phyloP scores from a whole-genome alignment of 92 coral and sea anemone species.

The Bergia puertoricense region DNA sequence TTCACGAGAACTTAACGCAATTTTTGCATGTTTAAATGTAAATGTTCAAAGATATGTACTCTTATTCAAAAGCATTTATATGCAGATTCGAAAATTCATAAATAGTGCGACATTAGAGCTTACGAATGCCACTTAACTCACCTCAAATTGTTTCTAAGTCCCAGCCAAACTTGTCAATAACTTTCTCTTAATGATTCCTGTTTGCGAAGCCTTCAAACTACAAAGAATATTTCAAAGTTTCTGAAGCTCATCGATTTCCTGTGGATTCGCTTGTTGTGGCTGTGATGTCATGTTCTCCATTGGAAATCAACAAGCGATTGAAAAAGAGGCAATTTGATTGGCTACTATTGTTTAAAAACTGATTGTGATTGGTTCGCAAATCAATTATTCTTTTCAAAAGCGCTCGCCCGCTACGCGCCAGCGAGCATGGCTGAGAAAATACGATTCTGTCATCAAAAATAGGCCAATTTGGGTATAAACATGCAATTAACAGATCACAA shows the following conservation, averaged over 20 bases:
- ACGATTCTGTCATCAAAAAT: neutral
- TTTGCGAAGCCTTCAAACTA: conserved; percentile 9
- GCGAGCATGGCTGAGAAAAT: neutral
- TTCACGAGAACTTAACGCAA: neutral
- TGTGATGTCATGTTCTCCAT: conserved; percentile 36
- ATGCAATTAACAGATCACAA: neutral
- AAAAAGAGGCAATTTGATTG: neutral
- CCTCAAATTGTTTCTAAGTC: neutral
- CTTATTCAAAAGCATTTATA: neutral
- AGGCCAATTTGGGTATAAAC: neutral
- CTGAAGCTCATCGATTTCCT: neutral
- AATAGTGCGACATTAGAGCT: neutral
- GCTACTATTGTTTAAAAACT: neutral
- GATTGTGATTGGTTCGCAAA: neutral
- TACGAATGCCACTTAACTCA: conserved; percentile 2
- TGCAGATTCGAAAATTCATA: neutral
- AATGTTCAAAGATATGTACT: conserved; percentile 13
- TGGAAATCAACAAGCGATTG: neutral
- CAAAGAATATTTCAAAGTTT: neutral
- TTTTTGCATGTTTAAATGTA: neutral
- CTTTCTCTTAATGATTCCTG: neutral
- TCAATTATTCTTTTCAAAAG: neutral
- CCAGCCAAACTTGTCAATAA: neutral
- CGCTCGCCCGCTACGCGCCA: neutral
- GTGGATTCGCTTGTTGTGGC: conserved; percentile 35